phyloP scores from a whole-genome alignment of 2,888 invertebrate genomes.

The Celastrina argiolus region DNA sequence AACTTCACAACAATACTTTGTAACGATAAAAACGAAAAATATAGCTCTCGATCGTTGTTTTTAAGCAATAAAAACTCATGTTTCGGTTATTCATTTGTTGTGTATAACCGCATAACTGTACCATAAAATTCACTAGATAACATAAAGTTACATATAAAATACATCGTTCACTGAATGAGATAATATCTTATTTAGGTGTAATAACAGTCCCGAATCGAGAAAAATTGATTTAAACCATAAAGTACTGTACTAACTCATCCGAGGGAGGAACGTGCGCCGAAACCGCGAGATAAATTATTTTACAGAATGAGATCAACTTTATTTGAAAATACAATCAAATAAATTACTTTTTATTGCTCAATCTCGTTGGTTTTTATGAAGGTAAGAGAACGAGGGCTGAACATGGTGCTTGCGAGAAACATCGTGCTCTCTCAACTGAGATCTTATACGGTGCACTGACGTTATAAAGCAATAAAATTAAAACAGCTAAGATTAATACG shows the following conservation, averaged over 20 bases:
- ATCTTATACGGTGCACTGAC: not conserved
- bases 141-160: conserved; percentile 12
- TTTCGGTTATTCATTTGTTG: conserved; percentile 15
- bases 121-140: conserved; percentile 13
- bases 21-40: not conserved
- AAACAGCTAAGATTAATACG: no score
- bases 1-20: not conserved
- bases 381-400: conserved; percentile 66
- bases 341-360: conserved; percentile 79
- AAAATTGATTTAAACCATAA: conserved; percentile 59
- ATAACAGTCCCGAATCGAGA: conserved; percentile 46
- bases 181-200: conserved; percentile 60
- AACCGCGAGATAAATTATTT: conserved; percentile 76
- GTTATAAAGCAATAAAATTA: no score
- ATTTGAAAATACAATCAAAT: conserved; percentile 78
- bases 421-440: conserved; percentile 40
- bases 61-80: conserved; percentile 13
- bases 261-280: conserved; percentile 65
- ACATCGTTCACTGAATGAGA: conserved; percentile 21
- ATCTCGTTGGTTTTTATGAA: conserved; percentile 77
- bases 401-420: conserved; percentile 74
- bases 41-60: conserved; percentile 1
- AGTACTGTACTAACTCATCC: conserved; percentile 53
- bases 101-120: conserved; percentile 17
- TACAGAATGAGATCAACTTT: conserved; percentile 76